phyloP scores from a whole-genome alignment of 1,140 invertebrate genomes.

The Lucilia sericata region DNA sequence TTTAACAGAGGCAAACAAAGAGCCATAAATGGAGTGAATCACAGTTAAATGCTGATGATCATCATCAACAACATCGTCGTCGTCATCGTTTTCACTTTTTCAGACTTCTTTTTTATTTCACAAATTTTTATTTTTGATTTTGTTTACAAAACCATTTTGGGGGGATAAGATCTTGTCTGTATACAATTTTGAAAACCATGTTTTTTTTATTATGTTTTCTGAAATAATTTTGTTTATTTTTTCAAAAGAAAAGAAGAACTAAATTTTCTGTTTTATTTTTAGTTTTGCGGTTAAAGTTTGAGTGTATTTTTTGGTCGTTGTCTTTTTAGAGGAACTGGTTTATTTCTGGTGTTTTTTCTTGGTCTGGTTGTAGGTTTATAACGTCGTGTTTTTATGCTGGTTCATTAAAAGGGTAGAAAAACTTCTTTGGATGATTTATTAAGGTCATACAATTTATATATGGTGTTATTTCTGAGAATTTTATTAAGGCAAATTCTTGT shows the following conservation, averaged over 20 bases:
- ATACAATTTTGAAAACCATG: neutral
- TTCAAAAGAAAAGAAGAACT: neutral
- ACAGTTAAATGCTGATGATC: neutral
- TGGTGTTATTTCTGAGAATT: slow-evolving; percentile 24
- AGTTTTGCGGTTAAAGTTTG: neutral
- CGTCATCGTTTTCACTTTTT: slow-evolving; percentile 8
- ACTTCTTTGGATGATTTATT: slow-evolving; percentile 6
- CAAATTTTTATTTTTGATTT: neutral
- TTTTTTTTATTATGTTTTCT: neutral
- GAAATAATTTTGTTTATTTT: neutral
- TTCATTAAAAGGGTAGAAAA: slow-evolving; percentile 12
- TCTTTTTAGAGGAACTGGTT: neutral
- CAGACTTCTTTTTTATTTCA: neutral
- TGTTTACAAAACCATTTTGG: neutral
- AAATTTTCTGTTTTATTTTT: neutral
- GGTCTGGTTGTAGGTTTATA: neutral
- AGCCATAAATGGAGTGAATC: neutral
- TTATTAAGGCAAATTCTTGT: slow-evolving; percentile 26
- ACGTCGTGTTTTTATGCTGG: neutral
- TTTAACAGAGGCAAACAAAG: too few species aligned
- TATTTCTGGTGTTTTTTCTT: neutral
- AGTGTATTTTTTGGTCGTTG: neutral
- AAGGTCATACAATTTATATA: slow-evolving; percentile 23
- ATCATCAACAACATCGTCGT: neutral
- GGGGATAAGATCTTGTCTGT: slow-evolving; percentile 1